Evolutionary conservation across 2,888 invertebrate species (phyloP), one percentile per base, ranked within the genome.

Genomic region (Eristalis pertinax): DNA sequence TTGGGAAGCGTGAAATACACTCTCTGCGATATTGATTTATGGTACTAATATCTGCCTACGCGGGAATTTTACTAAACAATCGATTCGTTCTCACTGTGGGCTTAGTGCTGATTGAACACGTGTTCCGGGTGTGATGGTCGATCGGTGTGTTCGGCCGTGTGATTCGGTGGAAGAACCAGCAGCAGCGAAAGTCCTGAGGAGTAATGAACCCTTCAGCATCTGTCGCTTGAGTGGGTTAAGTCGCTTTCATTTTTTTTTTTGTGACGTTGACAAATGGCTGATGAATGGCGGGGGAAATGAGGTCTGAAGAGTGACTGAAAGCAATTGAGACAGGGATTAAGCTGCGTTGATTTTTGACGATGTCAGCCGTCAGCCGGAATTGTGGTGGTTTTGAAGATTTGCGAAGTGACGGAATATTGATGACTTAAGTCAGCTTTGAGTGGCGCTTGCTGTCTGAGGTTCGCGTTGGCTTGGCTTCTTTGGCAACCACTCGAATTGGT

Each of bases 1-100:
- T 24, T 60, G 22, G 75, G 13, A 38, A 56, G 73, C 62, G 60
- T 60, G 60, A 35, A 43, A 10, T n/a, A n/a, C 38, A 58, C 29
- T 60, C 24, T 4, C 63, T 22, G 22, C 15, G 50, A 56, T 63
- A 29, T 38, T 80, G 80, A 80, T 74, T 80, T 80, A 80, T 74
- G 67, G 24, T 74, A 22, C 35, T 67, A 68, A 50, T 68, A 63
- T 63, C 60, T 38, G 58, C 68, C 68, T 80, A 74, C 68, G 80
- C 63, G 50, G 4, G 50, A 8, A 5, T 38, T 64, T 64, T 70
- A 56, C 70, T 19, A 56, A 58, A n/a, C 10, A 22, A 19, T 56
- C 10, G 43, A 19, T 4, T 19, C 50, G 50, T 50, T 19, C 7
- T 50, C 50, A 19, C 19, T 19, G 50, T 50, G n/a, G 50, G 5